A percentile compares a stretch with the other conserved stretches of the same genome.
These are phyloP conservation scores for Diachasma alloeum DNA, from an alignment of 1,140 invertebrate genomes.

Conservation along the genomic window DNA sequence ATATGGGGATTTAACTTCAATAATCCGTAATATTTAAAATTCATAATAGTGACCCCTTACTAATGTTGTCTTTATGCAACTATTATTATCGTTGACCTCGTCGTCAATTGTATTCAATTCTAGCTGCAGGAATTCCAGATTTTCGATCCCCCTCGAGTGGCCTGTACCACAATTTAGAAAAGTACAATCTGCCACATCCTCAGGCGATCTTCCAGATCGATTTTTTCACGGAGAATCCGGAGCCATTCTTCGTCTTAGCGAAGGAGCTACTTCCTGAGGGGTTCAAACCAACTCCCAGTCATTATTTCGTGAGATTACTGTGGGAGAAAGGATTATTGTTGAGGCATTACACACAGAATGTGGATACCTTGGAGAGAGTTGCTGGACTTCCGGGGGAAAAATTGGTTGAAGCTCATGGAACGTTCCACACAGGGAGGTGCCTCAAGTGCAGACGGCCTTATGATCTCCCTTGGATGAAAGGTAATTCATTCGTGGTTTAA, in stretches of 20 bases:
- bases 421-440: conserved; percentile 90
- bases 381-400: conserved; percentile 87
- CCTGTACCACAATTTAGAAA: conserved; percentile 90
- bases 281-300: conserved; percentile 83
- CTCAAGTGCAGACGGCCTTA: conserved; percentile 79
- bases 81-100: no score
- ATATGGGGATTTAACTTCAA: no score
- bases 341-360: conserved; percentile 92
- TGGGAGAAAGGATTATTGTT: conserved; percentile 82
- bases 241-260: conserved; percentile 86
- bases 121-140: conserved; percentile 94
- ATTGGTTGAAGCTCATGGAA: conserved; percentile 93
- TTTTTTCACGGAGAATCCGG: conserved; percentile 82
- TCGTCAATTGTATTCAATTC: conserved; percentile 14
- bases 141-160: conserved; percentile 91
- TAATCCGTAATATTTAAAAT: no score
- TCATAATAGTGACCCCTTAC: no score
- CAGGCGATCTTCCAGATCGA: conserved; percentile 94
- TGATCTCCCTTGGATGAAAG: conserved; percentile 83
- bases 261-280: conserved; percentile 86
- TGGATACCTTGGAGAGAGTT: conserved; percentile 89
- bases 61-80: not conserved
- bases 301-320: conserved; percentile 85
- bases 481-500: conserved; percentile 51
- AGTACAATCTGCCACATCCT: conserved; percentile 93